Evolutionary conservation across 2,888 invertebrate genomes (phyloP), one percentile per base, ranked within the genome.

Genomic region (Autographa gamma): DNA sequence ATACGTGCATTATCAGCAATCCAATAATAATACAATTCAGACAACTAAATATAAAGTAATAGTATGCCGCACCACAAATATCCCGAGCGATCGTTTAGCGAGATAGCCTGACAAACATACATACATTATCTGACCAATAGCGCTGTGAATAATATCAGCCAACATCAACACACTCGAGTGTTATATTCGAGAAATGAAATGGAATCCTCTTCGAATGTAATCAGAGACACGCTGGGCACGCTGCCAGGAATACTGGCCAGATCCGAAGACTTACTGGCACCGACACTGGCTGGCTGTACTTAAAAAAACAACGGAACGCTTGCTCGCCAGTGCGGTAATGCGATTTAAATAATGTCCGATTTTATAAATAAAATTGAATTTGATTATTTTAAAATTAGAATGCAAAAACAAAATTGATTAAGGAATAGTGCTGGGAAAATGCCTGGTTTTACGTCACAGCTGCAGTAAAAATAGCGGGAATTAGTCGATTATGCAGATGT

Each of bases 201-300:
- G 82, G 77, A 80, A 83, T 79, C 74, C 80, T 70, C 73, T 81
- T 83, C 77, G 72, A 85, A 84, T 86, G 86, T 88, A 86, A 88
- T 89, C 89, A 83, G 85, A 84, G 73, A 71, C 63, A 74, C 58
- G 65, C 43, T 70, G 85, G 88, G 89, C 88, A 78, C 16, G 38
- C 60, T 80, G 89, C 89, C 89, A 87, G 70, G 2, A 71, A 74
- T 80, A 84, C 78, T 74, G 63, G 75, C 76, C 75, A 73, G 73
- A 72, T 78, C 54, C 71, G 63, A 82, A 81, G 84, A 82, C 81
- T 81, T 79, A 74, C 83, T 81, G 81, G 82, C 81, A 82, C 83
- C 76, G 59, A 60, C 71, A 77, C 38, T 11, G 64, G 62, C 74
- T 68, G 71, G 62, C 74, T 68, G 71, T 63, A 79, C 32, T 66